Base-by-base conservation (phyloP, 2,888 invertebrate genomes). In the Trichacis sp. region DNA sequence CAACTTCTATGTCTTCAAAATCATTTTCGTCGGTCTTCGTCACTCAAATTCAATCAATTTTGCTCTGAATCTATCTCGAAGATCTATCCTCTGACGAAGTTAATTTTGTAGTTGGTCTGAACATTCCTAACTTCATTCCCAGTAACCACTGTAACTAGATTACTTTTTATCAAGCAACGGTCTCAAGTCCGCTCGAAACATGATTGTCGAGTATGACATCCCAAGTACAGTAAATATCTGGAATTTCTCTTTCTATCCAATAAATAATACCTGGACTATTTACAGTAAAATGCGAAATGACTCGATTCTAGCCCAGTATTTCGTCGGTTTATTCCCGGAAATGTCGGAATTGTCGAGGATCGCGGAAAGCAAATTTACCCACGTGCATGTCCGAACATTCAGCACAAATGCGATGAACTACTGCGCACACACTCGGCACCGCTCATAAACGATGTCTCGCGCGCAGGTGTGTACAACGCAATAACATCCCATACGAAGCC, bases 401-500 rank as follows among this genome's bases (percentile, higher is more conserved):
- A 62, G 56, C 66, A 24, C 58, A 66, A 66, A 62, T 66, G 66
- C 59, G 62, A 66, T 66, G 61, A 66, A 66, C 58, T 58, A 51
- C 58, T 66, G 55, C 48, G 58, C 61, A 65, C 64, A 60, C 65
- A 65, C 65, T 60, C 57, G 57, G 64, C 64, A 60, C 64, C 49
- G 51, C 56, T 59, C 60, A 61, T 65, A 65, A 65, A 65, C 48
- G 60, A 50, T 65, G 65, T 60, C 65, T 65, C 65, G 65, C 65
- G 56, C 57, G 54, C 65, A 65, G 57, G 61, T 65, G 65, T 65
- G 65, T 58, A 51, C 65, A 57, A 66, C 57, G 51, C 53, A 66
- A 66, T 66, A 62, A 66, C 38, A 51, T 66, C 50, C 57, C 61
- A 42, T 20, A 46, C 53, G 52, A 20, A 53, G 53, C 46, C 49